These are phyloP conservation scores for Trichoplax adhaerens DNA, from an alignment of 37 sponge, comb jelly and placozoan species.

Conservation along the genomic window DNA sequence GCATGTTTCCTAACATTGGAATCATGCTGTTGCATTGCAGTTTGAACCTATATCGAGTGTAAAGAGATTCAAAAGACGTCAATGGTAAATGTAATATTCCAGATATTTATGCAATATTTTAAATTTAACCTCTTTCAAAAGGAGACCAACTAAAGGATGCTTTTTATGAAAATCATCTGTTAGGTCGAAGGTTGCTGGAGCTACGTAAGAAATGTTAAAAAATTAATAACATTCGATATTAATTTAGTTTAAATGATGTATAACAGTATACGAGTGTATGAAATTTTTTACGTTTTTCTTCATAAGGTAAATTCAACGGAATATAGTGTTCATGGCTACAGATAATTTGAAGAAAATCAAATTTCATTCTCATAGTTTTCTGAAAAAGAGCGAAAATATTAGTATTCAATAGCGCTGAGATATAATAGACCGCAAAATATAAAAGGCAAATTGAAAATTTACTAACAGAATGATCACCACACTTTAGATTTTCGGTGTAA, in stretches of 20 bases:
- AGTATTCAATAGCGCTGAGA: background rate
- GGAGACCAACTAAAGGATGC: constrained; percentile 63
- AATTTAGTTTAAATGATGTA: background rate
- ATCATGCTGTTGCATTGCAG: constrained; percentile 32
- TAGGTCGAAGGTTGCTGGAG: constrained; percentile 7
- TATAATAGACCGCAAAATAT: background rate
- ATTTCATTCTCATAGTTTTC: constrained; percentile 23
- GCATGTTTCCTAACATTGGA: constrained; percentile 28
- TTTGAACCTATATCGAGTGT: constrained; percentile 16
- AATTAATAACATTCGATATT: background rate
- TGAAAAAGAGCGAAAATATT: background rate
- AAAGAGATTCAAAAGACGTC: background rate
- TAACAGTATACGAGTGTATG: background rate
- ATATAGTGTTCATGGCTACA: constrained; percentile 84
- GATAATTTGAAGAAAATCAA: constrained; percentile 52
- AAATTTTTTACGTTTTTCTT: background rate
- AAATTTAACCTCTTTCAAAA: constrained; percentile 54
- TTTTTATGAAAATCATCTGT: constrained; percentile 56
- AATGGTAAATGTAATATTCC: background rate
- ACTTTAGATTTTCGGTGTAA: constrained; percentile 31
- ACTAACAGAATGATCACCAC: constrained; percentile 20
- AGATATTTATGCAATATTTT: background rate
- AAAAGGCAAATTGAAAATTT: background rate
- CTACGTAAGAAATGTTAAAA: background rate
- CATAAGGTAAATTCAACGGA: constrained; percentile 66